Evolutionary conservation across 1,140 invertebrate species (phyloP), one percentile per base, ranked within the genome.

Genomic region (Cotesia chilonis): DNA sequence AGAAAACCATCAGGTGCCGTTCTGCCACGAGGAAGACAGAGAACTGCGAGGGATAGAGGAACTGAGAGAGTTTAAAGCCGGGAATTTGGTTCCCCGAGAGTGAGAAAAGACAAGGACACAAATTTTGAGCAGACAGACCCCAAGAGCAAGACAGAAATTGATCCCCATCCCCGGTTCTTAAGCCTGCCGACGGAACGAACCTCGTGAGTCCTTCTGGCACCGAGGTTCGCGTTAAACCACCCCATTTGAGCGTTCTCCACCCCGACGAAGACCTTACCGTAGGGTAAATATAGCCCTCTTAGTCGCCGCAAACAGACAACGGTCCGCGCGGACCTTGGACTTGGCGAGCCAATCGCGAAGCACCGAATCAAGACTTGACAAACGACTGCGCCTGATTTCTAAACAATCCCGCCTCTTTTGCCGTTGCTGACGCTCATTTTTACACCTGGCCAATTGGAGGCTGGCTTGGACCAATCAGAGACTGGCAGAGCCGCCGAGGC

Each of bases 241-340:
- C 85, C 85, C 83, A 87, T 86, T 86, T 86, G 85, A 85, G 82
- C 85, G 85, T 86, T 87, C 86, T 86, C 85, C 85, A 87, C 83
- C 84, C 85, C 80, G 82, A 80, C 84, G 82, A 80, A 82, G 82
- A 86, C 84, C 84, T 86, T 85, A 84, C 80, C 81, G 76, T 83
- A 78, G 81, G 83, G 82, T 82, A 82, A 85, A 84, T 84, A 83
- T 84, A 83, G 81, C 69, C 54, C 59, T 71, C 65, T 63, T 55
- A n/a, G 47, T 52, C 51, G 61, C 54, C 17, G 38, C 35, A 60
- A 36, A 47, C 20, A 57, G 41, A 55, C 37, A 60, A 61, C 51
- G 81, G 70, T 85, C 83, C 84, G 77, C 83, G 84, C 79, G 84
- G 83, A 85, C 55, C 74, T 14, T 14, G 14, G 14, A 14, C 14